These are phyloP conservation scores for Elephantulus edwardii DNA, from an alignment of 2,113 vertebrate genomes.

Conservation along the genomic window DNA sequence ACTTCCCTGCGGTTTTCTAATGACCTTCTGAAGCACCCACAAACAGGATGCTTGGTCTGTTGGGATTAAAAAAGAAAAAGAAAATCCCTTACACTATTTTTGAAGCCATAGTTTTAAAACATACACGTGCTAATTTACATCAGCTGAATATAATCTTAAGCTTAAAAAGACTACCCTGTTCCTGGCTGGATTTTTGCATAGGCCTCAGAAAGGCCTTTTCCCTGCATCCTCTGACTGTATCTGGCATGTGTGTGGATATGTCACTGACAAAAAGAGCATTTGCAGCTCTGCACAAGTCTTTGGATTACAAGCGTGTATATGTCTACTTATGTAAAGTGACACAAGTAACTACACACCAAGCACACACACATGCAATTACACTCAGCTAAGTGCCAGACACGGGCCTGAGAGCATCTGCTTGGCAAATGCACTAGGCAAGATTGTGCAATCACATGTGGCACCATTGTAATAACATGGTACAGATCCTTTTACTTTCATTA, in stretches of 20 bases:
- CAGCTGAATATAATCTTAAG: background rate
- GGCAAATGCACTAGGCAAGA: background rate
- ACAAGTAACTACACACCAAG: constrained; percentile 7
- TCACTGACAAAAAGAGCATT: background rate
- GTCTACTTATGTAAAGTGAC: constrained; percentile 32
- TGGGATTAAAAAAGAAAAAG: too few relatives aligned
- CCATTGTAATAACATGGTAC: background rate
- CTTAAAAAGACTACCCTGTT: background rate
- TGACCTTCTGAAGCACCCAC: background rate
- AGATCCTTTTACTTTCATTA: background rate
- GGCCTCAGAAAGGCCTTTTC: background rate
- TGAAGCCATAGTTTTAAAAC: background rate
- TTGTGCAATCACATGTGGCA: background rate
- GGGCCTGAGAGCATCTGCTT: constrained; percentile 3
- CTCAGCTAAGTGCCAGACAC: background rate
- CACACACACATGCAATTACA: background rate
- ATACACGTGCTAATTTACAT: background rate
- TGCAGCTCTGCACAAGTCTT: background rate
- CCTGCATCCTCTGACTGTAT: background rate
- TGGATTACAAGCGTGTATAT: background rate
- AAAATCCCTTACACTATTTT: background rate
- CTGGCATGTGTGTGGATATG: background rate
- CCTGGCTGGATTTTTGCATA: background rate
- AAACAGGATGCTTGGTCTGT: background rate
- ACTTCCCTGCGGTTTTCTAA: background rate